Conservation (phyloP, 1,140 invertebrate genomes). For the Drosophila neocordata region DNA sequence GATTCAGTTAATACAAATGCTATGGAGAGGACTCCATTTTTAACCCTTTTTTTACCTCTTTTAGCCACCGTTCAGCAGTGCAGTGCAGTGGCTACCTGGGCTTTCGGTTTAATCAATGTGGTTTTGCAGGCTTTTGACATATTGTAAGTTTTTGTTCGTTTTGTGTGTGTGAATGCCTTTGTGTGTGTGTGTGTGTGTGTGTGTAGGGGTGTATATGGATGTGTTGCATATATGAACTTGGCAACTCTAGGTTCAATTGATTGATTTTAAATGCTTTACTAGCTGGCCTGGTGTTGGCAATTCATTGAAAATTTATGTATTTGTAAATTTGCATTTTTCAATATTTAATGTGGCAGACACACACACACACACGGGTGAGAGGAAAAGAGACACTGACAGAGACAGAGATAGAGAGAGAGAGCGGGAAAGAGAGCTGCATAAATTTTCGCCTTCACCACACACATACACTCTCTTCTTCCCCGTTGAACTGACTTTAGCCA, state of each 20-base stretch:
- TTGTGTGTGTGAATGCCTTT: constrained; percentile 23
- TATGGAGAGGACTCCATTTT: constrained; percentile 6
- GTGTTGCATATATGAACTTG: constrained; percentile 5
- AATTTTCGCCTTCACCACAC: neutral
- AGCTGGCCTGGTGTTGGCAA: constrained; percentile 57
- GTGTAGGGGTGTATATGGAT: constrained; percentile 22
- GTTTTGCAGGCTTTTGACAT: constrained; percentile 27
- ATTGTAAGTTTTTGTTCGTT: neutral
- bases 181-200: constrained; percentile 26
- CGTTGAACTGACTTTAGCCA: constrained; percentile 51
- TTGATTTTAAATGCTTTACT: constrained; percentile 73
- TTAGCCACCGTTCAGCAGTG: neutral
- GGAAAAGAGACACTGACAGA: neutral
- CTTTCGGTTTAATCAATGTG: constrained; percentile 57
- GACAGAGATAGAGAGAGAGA: neutral
- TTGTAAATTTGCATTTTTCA: constrained; percentile 76
- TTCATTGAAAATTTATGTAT: constrained; percentile 72
- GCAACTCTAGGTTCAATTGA: constrained; percentile 49
- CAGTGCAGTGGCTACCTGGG: constrained; percentile 42
- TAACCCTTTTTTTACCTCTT: neutral
- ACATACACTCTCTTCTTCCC: neutral
- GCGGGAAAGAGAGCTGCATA: neutral
- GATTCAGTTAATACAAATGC: constrained; percentile 52
- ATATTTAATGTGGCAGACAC: constrained; percentile 68
- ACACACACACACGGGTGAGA: neutral